Evolutionary conservation across 53 echinoderm and acorn worm genomes (phyloP).

Genomic region (Paracentrotus lividus): DNA sequence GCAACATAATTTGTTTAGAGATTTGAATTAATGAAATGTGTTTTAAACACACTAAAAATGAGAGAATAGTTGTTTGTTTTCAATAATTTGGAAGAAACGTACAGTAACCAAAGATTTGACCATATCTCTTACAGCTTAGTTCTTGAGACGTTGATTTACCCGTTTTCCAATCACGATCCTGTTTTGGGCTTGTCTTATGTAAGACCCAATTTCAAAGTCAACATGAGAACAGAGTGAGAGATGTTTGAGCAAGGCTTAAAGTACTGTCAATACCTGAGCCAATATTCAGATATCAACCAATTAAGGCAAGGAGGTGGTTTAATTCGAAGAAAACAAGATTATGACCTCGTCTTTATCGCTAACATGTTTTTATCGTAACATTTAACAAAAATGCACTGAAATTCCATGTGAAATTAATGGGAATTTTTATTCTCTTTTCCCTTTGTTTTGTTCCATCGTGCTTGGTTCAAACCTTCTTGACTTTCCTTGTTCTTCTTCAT

Average conservation of each 20-base stretch:
- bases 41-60: too few relatives aligned
- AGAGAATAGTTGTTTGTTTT: not conserved
- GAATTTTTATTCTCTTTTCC: not conserved
- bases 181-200: conserved; percentile 19
- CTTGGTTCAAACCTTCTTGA: not conserved
- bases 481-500: conserved; percentile 37
- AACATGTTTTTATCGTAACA: not conserved
- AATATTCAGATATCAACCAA: conserved; percentile 34
- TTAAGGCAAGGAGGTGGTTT: not conserved
- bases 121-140: not conserved
- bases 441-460: conserved; percentile 39
- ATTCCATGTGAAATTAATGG: not conserved
- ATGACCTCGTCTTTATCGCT: not conserved
- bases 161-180: not conserved
- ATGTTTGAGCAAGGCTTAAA: conserved; percentile 17
- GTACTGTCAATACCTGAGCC: conserved; percentile 24
- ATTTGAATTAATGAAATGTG: not conserved
- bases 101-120: not conserved
- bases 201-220: conserved; percentile 40
- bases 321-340: conserved; percentile 26
- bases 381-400: not conserved
- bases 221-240: conserved; percentile 34
- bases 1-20: too few relatives aligned
- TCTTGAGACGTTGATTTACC: conserved; percentile 20
- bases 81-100: not conserved